Base-by-base conservation (phyloP, 64 coral and sea anemone genomes). In the Porites lutea region DNA sequence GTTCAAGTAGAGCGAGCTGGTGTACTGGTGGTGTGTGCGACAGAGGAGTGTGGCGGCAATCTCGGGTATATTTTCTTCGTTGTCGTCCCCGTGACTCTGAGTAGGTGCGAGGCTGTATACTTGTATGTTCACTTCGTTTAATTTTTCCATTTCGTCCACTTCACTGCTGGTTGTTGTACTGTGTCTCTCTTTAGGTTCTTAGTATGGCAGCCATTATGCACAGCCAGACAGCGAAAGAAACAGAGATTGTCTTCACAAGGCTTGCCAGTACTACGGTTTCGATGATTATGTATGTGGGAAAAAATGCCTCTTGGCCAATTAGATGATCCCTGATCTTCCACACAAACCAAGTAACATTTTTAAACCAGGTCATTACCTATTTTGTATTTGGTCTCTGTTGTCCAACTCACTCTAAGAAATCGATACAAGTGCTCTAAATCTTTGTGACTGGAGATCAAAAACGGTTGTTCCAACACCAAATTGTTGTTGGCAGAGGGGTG, bases 201-300 rank as follows among this genome's bases (percentile, higher is more conserved):
- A 37, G 27, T 37, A 37, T 37, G 27, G 27, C 27, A 37, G 68
- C 68, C 75, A 16, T 52, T 53, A 52, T 78, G 8, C 11, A 78
- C 8, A 14, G 75, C 75, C 47, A 78, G 55, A 37, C 79, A 82
- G 51, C 79, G 55, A 61, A 74, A 87, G 47, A 73, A 87, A 22
- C 27, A 37, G 27, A 37, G 1, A 37, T 37, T 37, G 27, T 37
- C 27, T 37, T 37, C 27, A 37, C 1, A 44, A 87, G 15, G 67
- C 3, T 87, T 8, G 8, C 47, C 66, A 54, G 67, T 87, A 2
- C 57, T 72, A 2, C 72, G 14, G 5, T 72, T 20, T 22, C 65
- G 66, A 3, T 49, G 9, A 59, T 73, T 13, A 87, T 57, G 6
- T 82, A 61, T 3, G 20, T 13, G 1, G 20, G 79, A 5, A 63